Base-by-base conservation (phyloP, 1,140 invertebrate genomes). In the Drosophila busckii region DNA sequence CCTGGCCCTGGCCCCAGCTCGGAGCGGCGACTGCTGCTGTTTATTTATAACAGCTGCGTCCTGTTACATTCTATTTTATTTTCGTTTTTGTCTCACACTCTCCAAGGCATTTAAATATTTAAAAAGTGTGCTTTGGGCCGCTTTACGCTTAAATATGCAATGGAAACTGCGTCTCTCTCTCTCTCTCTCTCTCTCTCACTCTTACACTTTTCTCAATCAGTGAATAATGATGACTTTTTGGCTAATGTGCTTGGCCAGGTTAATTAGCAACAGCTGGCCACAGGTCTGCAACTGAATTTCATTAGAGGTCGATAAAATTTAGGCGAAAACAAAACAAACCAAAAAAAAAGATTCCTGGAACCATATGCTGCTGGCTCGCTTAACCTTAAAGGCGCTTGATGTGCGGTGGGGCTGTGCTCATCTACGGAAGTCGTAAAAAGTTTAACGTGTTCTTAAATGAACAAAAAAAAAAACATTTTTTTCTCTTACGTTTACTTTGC, bases 1-100 rank as follows among this genome's bases (percentile, higher is more conserved):
- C n/a, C n/a, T n/a, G n/a, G n/a, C n/a, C n/a, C n/a, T n/a, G n/a
- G n/a, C n/a, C n/a, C n/a, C n/a, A n/a, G n/a, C n/a, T n/a, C n/a
- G n/a, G n/a, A n/a, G n/a, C n/a, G n/a, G n/a, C 35, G 48, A 26
- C 55, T 22, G 56, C 38, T 23, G 48, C 53, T 76, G 69, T 78
- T 78, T 78, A 78, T 76, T 76, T 78, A 76, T 76, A 67, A 67
- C 71, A 76, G 56, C 64, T 76, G 71, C 69, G 67, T 45, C 49
- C 26, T 58, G 38, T 32, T 48, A 66, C 52, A 35, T 23, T 17
- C 7, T 35, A 42, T 32, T 31, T 13, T 19, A 32, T 20, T 13
- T 23, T 37, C 35, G 5, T 15, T 16, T n/a, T 35, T 37, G 17
- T 8, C 4, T 4, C 22, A 23, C n/a, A n/a, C n/a, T 49, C 38